Percentiles rank a stretch among this genome's conserved stretches.
These are phyloP conservation scores for Drosophila melanica DNA, from an alignment of 1,140 invertebrate genomes.

Conservation along the genomic window DNA sequence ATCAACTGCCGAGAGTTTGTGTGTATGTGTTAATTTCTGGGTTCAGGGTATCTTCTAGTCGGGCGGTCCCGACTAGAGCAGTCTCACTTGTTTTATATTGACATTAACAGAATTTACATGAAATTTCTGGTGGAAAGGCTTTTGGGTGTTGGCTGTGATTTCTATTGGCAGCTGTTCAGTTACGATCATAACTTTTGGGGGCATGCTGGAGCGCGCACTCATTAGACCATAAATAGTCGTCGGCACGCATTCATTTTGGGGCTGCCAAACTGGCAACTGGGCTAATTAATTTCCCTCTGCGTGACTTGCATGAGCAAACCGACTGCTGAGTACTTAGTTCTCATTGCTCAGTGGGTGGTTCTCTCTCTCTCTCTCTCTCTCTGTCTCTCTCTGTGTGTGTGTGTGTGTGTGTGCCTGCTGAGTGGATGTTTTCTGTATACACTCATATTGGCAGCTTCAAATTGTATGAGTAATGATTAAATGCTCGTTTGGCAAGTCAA, in stretches of 20 bases:
- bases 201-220: neutral
- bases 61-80: no score
- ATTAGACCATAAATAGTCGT: constrained; percentile 23
- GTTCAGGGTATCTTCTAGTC: no score
- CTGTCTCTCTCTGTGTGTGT: no score
- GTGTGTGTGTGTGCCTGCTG: neutral
- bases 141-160: neutral
- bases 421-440: neutral
- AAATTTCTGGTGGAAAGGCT: no score
- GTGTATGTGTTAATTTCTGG: no score
- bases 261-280: constrained; percentile 65
- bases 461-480: constrained; percentile 36
- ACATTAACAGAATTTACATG: no score
- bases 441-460: constrained; percentile 16
- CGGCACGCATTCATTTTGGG: constrained; percentile 29
- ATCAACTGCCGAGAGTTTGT: no score
- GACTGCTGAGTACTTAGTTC: neutral
- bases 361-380: no score
- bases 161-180: constrained; percentile 9
- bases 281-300: constrained; percentile 73
- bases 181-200: constrained; percentile 16
- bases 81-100: no score
- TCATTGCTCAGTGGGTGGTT: neutral
- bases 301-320: constrained; percentile 66
- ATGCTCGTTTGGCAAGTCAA: constrained; percentile 14